Evolutionary conservation across 2,888 invertebrate genomes (phyloP), one percentile per base, ranked within the genome.

Genomic region (Archips crataeganus): DNA sequence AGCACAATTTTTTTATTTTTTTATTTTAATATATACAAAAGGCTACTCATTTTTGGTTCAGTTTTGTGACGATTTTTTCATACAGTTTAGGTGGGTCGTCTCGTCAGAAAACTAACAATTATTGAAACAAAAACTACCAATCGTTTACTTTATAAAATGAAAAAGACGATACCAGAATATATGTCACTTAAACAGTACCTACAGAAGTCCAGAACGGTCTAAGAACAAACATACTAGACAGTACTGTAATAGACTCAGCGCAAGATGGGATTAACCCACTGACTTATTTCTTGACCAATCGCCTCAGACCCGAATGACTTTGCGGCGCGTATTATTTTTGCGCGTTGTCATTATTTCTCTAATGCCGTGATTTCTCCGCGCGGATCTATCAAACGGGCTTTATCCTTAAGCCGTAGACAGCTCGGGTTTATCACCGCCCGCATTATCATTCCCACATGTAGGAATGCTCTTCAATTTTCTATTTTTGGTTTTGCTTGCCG

Each of bases 311-410:
- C 54, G 9, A 9, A 54, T 9, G 54, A 23, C 6, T 63, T 32
- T n/a, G 32, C 47, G 47, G 32, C n/a, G 42, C 51, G n/a, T 34
- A 70, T 60, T 72, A 66, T 67, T 62, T 72, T 54, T 57, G 54
- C 57, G 54, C 57, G 42, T 36, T 63, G 63, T 67, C 72, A 67
- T 62, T 72, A 61, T 71, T 67, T 54, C 70, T 57, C 23, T 57
- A 57, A 63, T 34, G 13, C 54, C 59, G 70, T 68, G 68, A 73
- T 73, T 73, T 39, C 68, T 65, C 51, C n/a, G 59, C 63, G 63
- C 11, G 51, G 68, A 73, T 73, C 68, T 63, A 68, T 73, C 72
- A 68, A 68, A 62, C 36, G 23, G 63, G 72, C 63, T 73, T 73
- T 73, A 68, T 67, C 47, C 13, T 15, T 68, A 68, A 63, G 49